Conservation (phyloP, 2,888 invertebrate species). For the Ophion ellenae region DNA sequence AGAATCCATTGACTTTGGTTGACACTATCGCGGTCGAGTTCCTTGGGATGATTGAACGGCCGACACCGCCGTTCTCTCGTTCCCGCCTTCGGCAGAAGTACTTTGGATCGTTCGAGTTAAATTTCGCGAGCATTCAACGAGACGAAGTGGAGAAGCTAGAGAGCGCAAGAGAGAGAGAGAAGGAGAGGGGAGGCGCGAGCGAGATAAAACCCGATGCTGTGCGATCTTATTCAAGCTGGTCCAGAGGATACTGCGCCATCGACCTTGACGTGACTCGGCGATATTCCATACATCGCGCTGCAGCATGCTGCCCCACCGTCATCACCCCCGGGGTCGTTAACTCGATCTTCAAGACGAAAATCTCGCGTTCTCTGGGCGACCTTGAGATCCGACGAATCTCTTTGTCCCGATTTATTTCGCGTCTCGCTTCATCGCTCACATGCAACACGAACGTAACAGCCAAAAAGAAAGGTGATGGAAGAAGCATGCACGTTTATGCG, state of each 20-base stretch:
- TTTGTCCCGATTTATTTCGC: constrained; percentile 43
- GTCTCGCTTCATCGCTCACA: constrained; percentile 8
- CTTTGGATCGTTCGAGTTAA: constrained; percentile 52
- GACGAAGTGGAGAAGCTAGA: constrained; percentile 54
- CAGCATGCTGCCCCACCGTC: constrained; percentile 41
- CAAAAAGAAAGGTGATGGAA: not conserved
- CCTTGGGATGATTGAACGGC: constrained; percentile 47
- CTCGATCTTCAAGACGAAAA: constrained; percentile 54
- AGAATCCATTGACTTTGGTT: constrained; percentile 45
- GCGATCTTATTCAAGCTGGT: constrained; percentile 59
- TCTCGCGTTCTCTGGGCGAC: constrained; percentile 42
- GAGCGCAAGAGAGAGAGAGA: not conserved
- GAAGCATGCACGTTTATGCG: not conserved
- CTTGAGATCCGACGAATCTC: constrained; percentile 52
- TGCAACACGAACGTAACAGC: constrained; percentile 33
- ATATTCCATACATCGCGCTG: constrained; percentile 60
- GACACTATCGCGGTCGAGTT: constrained; percentile 52
- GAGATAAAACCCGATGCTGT: constrained; percentile 47
- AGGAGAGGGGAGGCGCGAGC: constrained; percentile 24
- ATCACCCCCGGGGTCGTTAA: constrained; percentile 61
- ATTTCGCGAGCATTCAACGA: constrained; percentile 45
- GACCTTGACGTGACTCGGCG: constrained; percentile 67
- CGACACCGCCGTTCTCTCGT: constrained; percentile 17
- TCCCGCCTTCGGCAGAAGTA: constrained; percentile 39
- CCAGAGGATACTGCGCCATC: constrained; percentile 59